Percentiles rank a stretch among this genome's conserved stretches.
phyloP scores from a whole-genome alignment of 2,113 vertebrate genomes.

The Grammomys surdaster region DNA sequence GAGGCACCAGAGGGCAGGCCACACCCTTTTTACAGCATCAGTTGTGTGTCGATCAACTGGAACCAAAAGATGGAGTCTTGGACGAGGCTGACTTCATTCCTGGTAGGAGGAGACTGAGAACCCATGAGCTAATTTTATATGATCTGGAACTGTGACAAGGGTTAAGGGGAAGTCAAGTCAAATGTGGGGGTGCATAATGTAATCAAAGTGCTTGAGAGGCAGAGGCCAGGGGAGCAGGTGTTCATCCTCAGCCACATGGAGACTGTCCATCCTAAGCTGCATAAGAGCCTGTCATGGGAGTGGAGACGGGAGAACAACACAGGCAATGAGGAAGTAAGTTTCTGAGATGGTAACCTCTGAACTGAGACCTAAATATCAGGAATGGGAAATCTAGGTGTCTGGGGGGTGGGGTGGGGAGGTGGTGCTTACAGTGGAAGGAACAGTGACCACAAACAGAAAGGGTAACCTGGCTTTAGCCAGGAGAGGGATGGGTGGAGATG shows the following conservation, averaged over 20 bases:
- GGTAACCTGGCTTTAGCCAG: neutral
- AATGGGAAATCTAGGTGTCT: too few relatives aligned
- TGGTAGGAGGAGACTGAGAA: neutral
- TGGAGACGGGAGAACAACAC: neutral
- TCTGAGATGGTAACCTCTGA: neutral
- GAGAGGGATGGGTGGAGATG: neutral
- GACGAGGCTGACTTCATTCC: neutral
- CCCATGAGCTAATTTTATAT: neutral
- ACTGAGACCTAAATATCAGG: neutral
- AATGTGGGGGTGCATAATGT: too few relatives aligned
- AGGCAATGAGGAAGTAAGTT: neutral
- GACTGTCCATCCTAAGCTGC: neutral
- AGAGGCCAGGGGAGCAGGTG: neutral
- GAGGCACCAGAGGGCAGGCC: neutral
- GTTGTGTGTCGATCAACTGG: neutral
- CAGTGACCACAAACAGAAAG: neutral
- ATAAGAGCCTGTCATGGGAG: neutral
- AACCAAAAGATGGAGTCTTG: neutral
- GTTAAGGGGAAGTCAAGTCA: neutral
- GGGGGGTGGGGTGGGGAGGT: too few relatives aligned
- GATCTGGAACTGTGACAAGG: neutral
- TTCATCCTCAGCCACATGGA: neutral
- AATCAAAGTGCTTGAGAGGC: neutral
- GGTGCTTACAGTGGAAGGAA: neutral
- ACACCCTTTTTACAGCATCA: neutral